Base-by-base conservation (phyloP, 2,888 invertebrate genomes). In the Agonopterix arenella region DNA sequence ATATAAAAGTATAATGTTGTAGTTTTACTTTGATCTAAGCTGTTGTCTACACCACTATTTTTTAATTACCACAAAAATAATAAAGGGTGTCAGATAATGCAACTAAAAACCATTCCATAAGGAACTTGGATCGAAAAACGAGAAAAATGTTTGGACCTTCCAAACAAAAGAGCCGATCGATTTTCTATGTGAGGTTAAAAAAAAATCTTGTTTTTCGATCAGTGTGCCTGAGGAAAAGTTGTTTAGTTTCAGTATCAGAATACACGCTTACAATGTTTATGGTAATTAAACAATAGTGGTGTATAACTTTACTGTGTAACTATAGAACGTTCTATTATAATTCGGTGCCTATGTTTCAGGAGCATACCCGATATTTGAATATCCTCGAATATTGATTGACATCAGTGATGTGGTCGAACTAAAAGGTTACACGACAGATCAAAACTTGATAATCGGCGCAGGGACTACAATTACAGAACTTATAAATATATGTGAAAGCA, bases 381-480 rank as follows among this genome's bases (percentile, higher is more conserved):
- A 72, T 40, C 86, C 88, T 48, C 84, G 89, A 54, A 71, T 91
- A 4, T 91, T 93, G 48, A 92, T 95, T 47, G 94, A 95, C 61
- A 80, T 95, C 0, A 90, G 90, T 45, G 77, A 78, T 0, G 79
- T 95, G 7, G 65, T 76, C 8, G 92, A 93, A 51, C 68, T 95
- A 3, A 90, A 84, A 51, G 76, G 59, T 0, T 66, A 89, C 60
- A 67, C 62, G 38, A 58, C 89, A 1, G 82, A 83, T 43, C 78
- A 71, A 51, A 83, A 84, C 44, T 70, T 93, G 8, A 76, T 85
- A 0, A 55, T 94, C 0, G 94, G 94, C 2, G 92, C 90, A n/a
- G 91, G 91, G 36, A 84, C 90, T 13, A 89, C 90, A 0, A 64
- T 94, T n/a, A 89, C 90, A 0, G 82, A 90, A 45, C 67, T 91